Evolutionary conservation across 2,888 invertebrate species (phyloP), one percentile per base, ranked within the genome.

Genomic region (Trissolcus brochymenae): DNA sequence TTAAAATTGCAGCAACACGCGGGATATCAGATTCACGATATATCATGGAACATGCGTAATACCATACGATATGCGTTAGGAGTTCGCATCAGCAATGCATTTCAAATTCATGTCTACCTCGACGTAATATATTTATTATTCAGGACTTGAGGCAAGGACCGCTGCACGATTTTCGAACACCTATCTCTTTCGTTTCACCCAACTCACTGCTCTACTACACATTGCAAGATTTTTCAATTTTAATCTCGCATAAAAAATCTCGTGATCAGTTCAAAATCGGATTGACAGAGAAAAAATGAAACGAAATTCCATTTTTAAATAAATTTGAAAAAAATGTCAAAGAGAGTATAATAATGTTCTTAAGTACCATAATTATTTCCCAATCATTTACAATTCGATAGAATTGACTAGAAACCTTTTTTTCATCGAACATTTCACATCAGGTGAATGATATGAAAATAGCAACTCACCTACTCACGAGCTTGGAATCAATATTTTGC

Each of bases 21-120:
- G 9, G 35, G 14, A 16, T 46, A 46, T 46, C 46, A 46, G 46
- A 46, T 14, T 1, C 14, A 1, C 60, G 17, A 49, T 50, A 60
- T 14, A 25, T 25, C 60, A 60, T 21, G 60, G 46, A 16, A 60
- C 60, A 29, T 60, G 60, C 60, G 60, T 60, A 50, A 21, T 49
- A 21, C 14, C 16, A 35, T 29, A 13, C 49, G 49, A 60, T 29
- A 50, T 49, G 49, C 59, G 29, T 60, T n/a, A 25, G 49, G 25
- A 46, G 21, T 49, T 29, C 14, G 14, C 29, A 43, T 9, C 29
- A 50, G 17, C 17, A 29, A 60, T 60, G 49, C 60, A 49, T 49
- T 35, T 29, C 50, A 49, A 60, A 49, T 49, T 17, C 50, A 60
- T 35, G 50, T 14, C 50, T 50, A 17, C 17, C 25, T 60, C 13